Conservation (phyloP, 2,888 invertebrate species). For the Hemicrepidius hirtus region DNA sequence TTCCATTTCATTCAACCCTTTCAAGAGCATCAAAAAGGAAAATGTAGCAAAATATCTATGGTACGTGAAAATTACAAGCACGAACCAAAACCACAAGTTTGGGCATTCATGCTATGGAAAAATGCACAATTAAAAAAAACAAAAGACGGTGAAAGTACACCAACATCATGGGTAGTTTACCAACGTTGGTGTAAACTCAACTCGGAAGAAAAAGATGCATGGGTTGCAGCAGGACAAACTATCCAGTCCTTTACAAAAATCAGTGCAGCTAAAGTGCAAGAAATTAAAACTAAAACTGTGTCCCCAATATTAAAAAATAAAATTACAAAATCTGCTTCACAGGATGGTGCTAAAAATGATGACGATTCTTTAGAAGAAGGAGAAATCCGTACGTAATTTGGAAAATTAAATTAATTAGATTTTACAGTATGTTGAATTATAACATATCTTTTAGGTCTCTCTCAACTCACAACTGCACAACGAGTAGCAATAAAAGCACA, state of each 20-base stretch:
- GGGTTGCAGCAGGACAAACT: slow-evolving; percentile 87
- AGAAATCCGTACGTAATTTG: slow-evolving; percentile 58
- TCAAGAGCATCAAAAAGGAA: slow-evolving; percentile 80
- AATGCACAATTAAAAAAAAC: slow-evolving; percentile 74
- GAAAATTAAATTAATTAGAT: no score
- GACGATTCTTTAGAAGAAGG: slow-evolving; percentile 59
- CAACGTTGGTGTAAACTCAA: slow-evolving; percentile 90
- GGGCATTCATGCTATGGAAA: slow-evolving; percentile 91
- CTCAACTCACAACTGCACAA: slow-evolving; percentile 24
- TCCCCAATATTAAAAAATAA: slow-evolving; percentile 15
- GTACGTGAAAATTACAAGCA: slow-evolving; percentile 79
- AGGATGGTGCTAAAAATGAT: slow-evolving; percentile 35
- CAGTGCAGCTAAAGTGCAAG: slow-evolving; percentile 80
- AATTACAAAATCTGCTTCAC: slow-evolving; percentile 17
- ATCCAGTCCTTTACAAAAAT: slow-evolving; percentile 83
- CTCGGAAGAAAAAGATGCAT: slow-evolving; percentile 82
- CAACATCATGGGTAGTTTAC: slow-evolving; percentile 84
- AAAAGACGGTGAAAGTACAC: slow-evolving; percentile 72
- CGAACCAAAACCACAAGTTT: slow-evolving; percentile 88
- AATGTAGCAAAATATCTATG: slow-evolving; percentile 78
- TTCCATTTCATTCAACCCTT: slow-evolving; percentile 88
- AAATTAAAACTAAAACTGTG: slow-evolving; percentile 66
- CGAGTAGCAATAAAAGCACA: slow-evolving; percentile 26
- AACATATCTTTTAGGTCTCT: slow-evolving; percentile 18
- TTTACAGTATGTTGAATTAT: no score